A percentile compares a stretch with the other conserved stretches of the same genome.
These are phyloP conservation scores for Craseonycteris thonglongyai DNA, from an alignment of 2,113 vertebrate species.

Conservation along the genomic window DNA sequence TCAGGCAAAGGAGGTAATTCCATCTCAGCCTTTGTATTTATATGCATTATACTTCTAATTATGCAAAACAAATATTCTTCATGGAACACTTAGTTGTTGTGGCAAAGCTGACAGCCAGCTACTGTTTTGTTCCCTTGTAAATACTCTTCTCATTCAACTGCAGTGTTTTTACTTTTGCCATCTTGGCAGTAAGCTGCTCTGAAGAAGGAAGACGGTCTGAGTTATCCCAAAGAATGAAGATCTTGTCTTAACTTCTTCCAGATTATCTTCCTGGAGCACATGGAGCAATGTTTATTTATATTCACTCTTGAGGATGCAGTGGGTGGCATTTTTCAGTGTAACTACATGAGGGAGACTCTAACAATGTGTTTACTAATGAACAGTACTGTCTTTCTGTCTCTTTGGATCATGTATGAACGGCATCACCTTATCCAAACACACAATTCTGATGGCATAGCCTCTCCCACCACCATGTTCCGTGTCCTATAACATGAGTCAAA, in stretches of 20 bases:
- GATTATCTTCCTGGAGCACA: background rate
- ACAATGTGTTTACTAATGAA: background rate
- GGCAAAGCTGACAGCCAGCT: background rate
- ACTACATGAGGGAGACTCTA: background rate
- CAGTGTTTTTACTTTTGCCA: background rate
- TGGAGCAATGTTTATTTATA: background rate
- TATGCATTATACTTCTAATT: background rate
- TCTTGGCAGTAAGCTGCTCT: background rate
- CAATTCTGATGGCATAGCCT: background rate
- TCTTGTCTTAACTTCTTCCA: background rate
- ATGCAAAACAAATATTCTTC: background rate
- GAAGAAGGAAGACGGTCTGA: background rate
- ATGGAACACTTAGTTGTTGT: background rate
- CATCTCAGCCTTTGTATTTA: background rate
- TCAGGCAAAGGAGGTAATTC: background rate
- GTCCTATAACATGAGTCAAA: background rate
- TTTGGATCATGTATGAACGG: background rate
- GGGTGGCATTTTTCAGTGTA: background rate
- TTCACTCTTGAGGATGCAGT: background rate
- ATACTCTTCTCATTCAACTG: background rate
- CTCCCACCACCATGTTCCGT: background rate
- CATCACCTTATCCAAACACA: background rate
- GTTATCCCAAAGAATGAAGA: background rate
- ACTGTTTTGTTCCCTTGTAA: background rate
- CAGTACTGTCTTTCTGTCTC: background rate